Conservation (phyloP, 2,113 vertebrate species). For the Salvelinus fontinalis region DNA sequence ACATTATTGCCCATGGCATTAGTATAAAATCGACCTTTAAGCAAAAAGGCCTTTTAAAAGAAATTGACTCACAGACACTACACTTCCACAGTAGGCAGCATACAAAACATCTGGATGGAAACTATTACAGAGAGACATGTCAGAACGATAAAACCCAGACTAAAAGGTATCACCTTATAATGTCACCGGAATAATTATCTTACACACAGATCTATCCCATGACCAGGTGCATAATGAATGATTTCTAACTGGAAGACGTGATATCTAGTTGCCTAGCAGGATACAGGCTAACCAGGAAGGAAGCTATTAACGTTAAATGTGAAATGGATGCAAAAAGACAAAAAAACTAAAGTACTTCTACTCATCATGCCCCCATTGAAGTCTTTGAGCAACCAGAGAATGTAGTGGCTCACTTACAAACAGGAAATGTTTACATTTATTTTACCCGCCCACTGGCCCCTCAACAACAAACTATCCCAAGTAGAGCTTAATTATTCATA, state of each 20-base stretch:
- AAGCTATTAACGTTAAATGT: slow-evolving; percentile 23
- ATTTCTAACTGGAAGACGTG: background rate
- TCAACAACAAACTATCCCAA: slow-evolving; percentile 11
- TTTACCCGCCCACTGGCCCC: slow-evolving; percentile 8
- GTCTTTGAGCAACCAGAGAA: slow-evolving; percentile 6
- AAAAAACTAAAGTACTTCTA: background rate
- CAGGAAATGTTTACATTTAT: slow-evolving; percentile 52
- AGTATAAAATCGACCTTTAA: background rate
- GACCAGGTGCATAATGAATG: background rate
- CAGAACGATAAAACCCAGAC: background rate
- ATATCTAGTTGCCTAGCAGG: background rate
- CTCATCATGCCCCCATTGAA: background rate
- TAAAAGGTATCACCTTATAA: background rate
- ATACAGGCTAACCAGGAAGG: slow-evolving; percentile 17
- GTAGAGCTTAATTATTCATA: slow-evolving; percentile 37
- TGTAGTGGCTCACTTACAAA: slow-evolving; percentile 12
- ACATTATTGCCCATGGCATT: background rate
- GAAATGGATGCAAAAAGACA: slow-evolving; percentile 3
- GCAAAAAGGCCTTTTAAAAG: background rate
- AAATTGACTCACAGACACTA: background rate
- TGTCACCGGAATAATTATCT: slow-evolving; percentile 3
- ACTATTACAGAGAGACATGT: background rate
- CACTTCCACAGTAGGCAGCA: background rate
- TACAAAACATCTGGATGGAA: background rate
- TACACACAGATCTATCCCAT: background rate